Base-by-base conservation (phyloP, 2,888 invertebrate genomes). In the Lithosia quadra region DNA sequence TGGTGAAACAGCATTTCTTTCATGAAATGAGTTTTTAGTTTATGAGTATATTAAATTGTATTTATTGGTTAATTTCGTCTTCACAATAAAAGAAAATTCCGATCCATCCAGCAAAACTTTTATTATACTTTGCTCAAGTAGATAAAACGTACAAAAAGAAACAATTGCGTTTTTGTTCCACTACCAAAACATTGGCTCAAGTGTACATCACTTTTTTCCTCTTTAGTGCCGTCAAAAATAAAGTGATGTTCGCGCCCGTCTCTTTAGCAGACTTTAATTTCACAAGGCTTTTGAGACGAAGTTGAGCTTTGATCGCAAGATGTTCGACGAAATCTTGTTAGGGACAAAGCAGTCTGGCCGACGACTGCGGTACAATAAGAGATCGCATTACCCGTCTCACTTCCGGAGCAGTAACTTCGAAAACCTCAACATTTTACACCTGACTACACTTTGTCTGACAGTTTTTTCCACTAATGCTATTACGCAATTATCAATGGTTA, bases 271-370 rank as follows among this genome's bases (percentile, higher is more conserved):
- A 79, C 76, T 87, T 90, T 84, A 86, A 89, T 90, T 87, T 87
- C 80, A 86, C 86, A 77, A 81, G 77, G 79, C 81, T 84, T 89
- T 90, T 89, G 86, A 87, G 80, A 73, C 72, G 72, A 71, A 73
- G 82, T 84, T 86, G 82, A 83, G 84, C 86, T 87, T 88, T 87
- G 86, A 86, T 82, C 80, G 79, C 70, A 79, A 80, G 80, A 77
- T 75, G 82, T 80, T 84, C 84, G 83, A 80, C 85, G 84, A 86
- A 90, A 93, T 93, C 93, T 93, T 88, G 91, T 92, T 93, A 92
- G 77, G 87, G 84, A 90, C 88, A 90, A 91, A 89, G 82, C 84
- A 71, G 80, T 76, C 79, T 77, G 84, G 80, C 84, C 81, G 85
- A 84, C 86, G 81, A 58, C 43, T 59, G 83, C 79, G 86, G 84